A percentile compares a stretch with the other conserved stretches of the same genome.
Evolutionary conservation across 2,797 vertebrate genomes (phyloP).

Genomic region (Myripristis jacobus): DNA sequence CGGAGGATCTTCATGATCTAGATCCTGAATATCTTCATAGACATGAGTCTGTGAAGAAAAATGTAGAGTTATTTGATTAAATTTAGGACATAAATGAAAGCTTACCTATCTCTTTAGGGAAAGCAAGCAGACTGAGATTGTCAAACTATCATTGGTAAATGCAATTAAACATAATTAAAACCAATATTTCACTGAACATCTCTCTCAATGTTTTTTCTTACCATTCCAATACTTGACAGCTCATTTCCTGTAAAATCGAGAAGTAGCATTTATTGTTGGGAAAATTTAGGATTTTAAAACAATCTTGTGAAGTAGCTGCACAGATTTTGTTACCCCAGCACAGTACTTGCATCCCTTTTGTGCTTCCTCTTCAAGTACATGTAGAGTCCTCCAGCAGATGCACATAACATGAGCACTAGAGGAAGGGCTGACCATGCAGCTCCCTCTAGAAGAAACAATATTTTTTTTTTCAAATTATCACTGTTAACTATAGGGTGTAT

Average conservation of each 20-base stretch:
- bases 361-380: constrained; percentile 52
- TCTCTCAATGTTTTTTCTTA: constrained; percentile 31
- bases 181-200: background rate
- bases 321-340: background rate
- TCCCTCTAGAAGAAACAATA: constrained; percentile 30
- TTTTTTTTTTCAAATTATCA: background rate
- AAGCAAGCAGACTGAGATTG: background rate
- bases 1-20: constrained; percentile 22
- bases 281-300: background rate
- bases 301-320: background rate
- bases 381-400: constrained; percentile 44
- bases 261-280: background rate
- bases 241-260: constrained; percentile 50
- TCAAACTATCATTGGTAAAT: background rate
- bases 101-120: background rate
- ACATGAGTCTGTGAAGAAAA: constrained; percentile 55
- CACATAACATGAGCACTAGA: constrained; percentile 48
- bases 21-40: constrained; percentile 55
- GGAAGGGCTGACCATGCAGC: constrained; percentile 46
- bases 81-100: rapidly evolving
- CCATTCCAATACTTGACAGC: constrained; percentile 50
- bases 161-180: no score
- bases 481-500: background rate
- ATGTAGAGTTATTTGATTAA: background rate
- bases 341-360: constrained; percentile 48